phyloP scores from a whole-genome alignment of 2,888 invertebrate species.

The Eupithecia pulchellata region DNA sequence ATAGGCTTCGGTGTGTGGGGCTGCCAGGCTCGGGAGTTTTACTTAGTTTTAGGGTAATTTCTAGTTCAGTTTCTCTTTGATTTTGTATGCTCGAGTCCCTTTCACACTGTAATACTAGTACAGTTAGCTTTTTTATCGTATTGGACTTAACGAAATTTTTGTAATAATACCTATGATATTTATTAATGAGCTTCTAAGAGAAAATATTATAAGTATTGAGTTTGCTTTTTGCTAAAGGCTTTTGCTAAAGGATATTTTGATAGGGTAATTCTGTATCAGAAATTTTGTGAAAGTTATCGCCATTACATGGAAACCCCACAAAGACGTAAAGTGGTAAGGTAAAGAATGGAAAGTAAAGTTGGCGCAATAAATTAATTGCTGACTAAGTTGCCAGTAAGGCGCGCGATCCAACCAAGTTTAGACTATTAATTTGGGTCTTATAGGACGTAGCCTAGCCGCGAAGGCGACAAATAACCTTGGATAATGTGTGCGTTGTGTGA shows the following conservation, averaged over 20 bases:
- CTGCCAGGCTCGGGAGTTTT: conserved; percentile 54
- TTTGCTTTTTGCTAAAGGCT: no score
- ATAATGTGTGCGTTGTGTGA: conserved; percentile 44
- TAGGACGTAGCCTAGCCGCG: conserved; percentile 45
- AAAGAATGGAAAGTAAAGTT: conserved; percentile 84
- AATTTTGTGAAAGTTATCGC: neutral
- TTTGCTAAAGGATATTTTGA: no score
- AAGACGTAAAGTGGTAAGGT: conserved; percentile 73
- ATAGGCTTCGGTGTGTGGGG: conserved; percentile 60
- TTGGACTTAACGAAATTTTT: neutral
- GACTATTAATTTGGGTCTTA: conserved; percentile 84
- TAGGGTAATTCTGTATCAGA: neutral
- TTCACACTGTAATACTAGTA: neutral
- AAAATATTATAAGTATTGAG: no score
- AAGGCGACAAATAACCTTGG: conserved; percentile 72
- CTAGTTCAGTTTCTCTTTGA: conserved; percentile 17
- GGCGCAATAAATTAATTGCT: conserved; percentile 82
- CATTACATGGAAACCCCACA: conserved; percentile 55
- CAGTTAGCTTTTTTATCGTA: neutral
- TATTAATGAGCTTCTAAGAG: no score
- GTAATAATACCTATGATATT: no score
- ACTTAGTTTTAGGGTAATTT: conserved; percentile 38
- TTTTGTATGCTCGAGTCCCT: neutral
- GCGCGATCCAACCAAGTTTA: conserved; percentile 76
- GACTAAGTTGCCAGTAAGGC: conserved; percentile 76